Evolutionary conservation across 2,888 invertebrate species (phyloP).

Genomic region (Lapara coniferarum): DNA sequence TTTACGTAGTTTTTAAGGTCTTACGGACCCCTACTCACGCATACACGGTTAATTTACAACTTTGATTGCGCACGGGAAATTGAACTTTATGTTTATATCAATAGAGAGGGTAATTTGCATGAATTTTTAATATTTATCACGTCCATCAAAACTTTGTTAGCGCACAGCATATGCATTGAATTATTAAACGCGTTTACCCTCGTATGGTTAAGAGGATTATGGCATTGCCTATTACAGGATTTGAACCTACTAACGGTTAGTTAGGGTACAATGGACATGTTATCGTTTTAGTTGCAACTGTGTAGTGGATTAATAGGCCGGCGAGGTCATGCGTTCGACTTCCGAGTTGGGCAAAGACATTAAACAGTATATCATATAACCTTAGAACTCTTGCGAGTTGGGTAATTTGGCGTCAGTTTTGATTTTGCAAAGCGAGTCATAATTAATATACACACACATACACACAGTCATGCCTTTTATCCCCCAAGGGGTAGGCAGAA

Average conservation of each 20-base stretch:
- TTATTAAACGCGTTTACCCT: conserved; percentile 24
- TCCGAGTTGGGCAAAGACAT: no score
- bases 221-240: conserved; percentile 23
- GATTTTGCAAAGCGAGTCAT: no score
- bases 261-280: neutral
- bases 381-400: no score
- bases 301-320: no score
- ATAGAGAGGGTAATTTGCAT: conserved; percentile 3
- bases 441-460: no score
- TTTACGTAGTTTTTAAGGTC: neutral
- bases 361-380: no score
- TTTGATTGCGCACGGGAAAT: neutral
- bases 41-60: conserved; percentile 1
- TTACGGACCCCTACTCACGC: neutral
- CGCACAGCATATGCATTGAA: conserved; percentile 8
- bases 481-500: no score
- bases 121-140: conserved; percentile 21
- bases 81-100: neutral
- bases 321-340: no score
- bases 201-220: conserved; percentile 30
- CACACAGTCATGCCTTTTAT: no score
- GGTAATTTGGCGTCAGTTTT: no score
- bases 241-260: conserved; percentile 11
- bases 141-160: conserved; percentile 24
- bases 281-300: neutral